Evolutionary conservation across 2,113 vertebrate species (phyloP).

Genomic region (Odobenus rosmarus): DNA sequence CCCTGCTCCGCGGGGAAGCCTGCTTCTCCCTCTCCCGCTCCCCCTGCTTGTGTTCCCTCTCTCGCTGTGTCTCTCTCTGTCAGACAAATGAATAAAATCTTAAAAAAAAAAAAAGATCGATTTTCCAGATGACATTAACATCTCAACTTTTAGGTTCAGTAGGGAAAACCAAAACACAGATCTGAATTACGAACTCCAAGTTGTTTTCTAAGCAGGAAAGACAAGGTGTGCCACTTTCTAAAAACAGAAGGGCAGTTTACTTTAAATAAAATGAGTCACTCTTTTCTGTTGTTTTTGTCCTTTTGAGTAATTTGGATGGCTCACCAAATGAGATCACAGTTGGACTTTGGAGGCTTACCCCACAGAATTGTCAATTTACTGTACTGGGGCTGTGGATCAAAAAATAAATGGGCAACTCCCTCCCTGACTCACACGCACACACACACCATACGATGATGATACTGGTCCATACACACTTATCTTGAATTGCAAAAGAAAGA

Average conservation of each 20-base stretch:
- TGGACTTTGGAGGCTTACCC: background rate
- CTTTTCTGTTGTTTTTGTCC: background rate
- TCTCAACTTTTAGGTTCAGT: background rate
- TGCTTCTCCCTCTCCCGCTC: no score
- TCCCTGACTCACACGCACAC: background rate
- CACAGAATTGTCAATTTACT: background rate
- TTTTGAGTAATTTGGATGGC: constrained; percentile 43
- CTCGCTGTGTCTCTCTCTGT: no score
- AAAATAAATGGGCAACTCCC: background rate
- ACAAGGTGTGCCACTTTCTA: constrained; percentile 21
- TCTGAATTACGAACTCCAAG: constrained; percentile 9
- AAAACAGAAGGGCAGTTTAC: constrained; percentile 67
- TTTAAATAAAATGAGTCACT: constrained; percentile 63
- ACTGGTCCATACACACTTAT: background rate
- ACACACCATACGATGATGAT: background rate
- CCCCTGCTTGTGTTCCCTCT: no score
- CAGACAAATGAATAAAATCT: no score
- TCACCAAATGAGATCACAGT: constrained; percentile 55
- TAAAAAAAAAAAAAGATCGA: background rate
- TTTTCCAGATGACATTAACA: constrained; percentile 8
- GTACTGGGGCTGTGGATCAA: background rate
- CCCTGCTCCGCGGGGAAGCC: no score
- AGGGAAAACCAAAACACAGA: background rate
- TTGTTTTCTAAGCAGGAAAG: constrained; percentile 56
- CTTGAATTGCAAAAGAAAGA: background rate